Percentiles rank a stretch among this genome's conserved stretches.
Conservation (phyloP, 1,140 invertebrate genomes). For the Cydia fagiglandana region DNA sequence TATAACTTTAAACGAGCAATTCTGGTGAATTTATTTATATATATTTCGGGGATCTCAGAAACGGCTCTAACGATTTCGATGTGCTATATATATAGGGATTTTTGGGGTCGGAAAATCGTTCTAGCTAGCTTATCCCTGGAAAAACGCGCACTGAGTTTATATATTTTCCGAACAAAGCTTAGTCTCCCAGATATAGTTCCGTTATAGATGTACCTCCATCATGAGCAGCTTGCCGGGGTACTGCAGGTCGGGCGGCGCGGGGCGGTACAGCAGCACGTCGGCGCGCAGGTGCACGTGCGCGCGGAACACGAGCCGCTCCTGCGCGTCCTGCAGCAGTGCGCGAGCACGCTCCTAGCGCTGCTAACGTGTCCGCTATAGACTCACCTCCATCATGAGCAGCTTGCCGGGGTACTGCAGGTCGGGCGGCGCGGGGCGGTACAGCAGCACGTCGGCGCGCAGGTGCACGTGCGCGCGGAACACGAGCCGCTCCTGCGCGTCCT, state of each 20-base stretch:
- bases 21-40: no score
- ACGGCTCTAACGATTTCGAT: no score
- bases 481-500: conserved; percentile 97
- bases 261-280: conserved; percentile 93
- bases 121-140: no score
- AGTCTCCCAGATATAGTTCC: no score
- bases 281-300: conserved; percentile 96
- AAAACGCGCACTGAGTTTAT: no score
- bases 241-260: conserved; percentile 96
- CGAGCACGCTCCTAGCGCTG: conserved; percentile 91
- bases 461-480: conserved; percentile 98
- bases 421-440: conserved; percentile 93
- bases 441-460: conserved; percentile 93
- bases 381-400: conserved; percentile 95
- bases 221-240: conserved; percentile 98
- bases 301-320: conserved; percentile 97
- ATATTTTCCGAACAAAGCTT: no score
- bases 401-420: conserved; percentile 99
- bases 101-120: no score
- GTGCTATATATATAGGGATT: no score
- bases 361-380: conserved; percentile 66
- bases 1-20: no score
- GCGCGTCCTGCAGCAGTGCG: conserved; percentile 96
- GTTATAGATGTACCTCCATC: conserved; percentile 86
- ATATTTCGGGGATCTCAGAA: no score